Evolutionary conservation across 2,888 invertebrate species (phyloP).

Genomic region (Chaetogeoica ovagalla): DNA sequence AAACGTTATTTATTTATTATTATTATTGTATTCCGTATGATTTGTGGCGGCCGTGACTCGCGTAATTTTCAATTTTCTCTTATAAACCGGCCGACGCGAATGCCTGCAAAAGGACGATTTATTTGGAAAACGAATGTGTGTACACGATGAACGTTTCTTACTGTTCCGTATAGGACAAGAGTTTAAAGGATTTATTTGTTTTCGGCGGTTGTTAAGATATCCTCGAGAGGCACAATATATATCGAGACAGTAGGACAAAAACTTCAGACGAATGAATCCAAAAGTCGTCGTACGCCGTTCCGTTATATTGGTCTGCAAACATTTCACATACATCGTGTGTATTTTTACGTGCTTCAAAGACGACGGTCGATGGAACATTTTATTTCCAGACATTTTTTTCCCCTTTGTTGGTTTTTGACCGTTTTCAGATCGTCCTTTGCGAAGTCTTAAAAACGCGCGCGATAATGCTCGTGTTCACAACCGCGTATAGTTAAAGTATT

Average conservation of each 20-base stretch:
- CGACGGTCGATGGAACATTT: slow-evolving; percentile 6
- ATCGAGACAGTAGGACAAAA: not conserved
- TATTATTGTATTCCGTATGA: not conserved
- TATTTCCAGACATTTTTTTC: not conserved
- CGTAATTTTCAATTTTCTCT: not conserved
- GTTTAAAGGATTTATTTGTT: slow-evolving; percentile 16
- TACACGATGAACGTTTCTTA: not conserved
- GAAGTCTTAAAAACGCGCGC: not conserved
- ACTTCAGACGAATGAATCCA: slow-evolving; percentile 6
- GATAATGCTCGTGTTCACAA: not conserved
- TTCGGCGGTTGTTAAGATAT: slow-evolving; percentile 5
- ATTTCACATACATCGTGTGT: not conserved
- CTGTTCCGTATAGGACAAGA: not conserved
- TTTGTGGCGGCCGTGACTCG: not conserved
- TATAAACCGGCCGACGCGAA: not conserved
- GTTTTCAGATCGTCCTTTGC: not conserved
- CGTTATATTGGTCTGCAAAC: not conserved
- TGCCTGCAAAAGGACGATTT: not conserved
- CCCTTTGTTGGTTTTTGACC: not conserved
- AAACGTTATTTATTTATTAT: not conserved
- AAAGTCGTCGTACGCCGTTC: slow-evolving; percentile 9
- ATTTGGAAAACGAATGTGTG: not conserved
- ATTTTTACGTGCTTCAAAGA: not conserved
- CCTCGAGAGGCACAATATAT: not conserved
- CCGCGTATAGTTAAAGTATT: too few species aligned